Conservation (phyloP, 2,888 invertebrate species). For the Hemicrepidius hirtus region DNA sequence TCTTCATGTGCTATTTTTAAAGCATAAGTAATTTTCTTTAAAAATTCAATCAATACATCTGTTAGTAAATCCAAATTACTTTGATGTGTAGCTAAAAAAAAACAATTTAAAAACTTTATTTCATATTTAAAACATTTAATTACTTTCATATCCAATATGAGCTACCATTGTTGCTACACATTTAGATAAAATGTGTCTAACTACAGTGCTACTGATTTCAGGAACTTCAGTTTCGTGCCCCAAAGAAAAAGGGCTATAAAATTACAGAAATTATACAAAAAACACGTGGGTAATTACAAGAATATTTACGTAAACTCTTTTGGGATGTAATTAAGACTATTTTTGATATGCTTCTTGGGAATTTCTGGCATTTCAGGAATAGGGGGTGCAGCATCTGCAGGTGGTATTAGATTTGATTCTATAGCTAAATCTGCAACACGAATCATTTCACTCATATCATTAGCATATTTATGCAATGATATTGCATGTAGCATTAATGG, state of each 20-base stretch:
- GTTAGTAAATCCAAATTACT: constrained; percentile 72
- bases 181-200: constrained; percentile 70
- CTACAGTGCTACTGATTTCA: constrained; percentile 66
- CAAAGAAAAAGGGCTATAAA: constrained; percentile 59
- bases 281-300: no score
- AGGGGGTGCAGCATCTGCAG: constrained; percentile 64
- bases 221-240: constrained; percentile 64
- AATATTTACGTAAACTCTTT: constrained; percentile 63
- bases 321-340: constrained; percentile 65
- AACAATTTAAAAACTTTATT: neutral
- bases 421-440: constrained; percentile 65
- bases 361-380: constrained; percentile 65
- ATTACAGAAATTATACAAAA: constrained; percentile 8
- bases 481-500: constrained; percentile 67
- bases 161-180: constrained; percentile 73
- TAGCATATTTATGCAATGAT: constrained; percentile 67
- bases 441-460: constrained; percentile 66
- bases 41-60: constrained; percentile 73
- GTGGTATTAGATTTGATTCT: constrained; percentile 65
- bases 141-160: constrained; percentile 75
- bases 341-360: constrained; percentile 60
- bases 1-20: constrained; percentile 75
- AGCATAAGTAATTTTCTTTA: constrained; percentile 71
- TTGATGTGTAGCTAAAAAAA: constrained; percentile 69
- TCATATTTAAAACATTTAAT: neutral